Conservation (phyloP, 2,888 invertebrate species). For the Griposia aprilina region DNA sequence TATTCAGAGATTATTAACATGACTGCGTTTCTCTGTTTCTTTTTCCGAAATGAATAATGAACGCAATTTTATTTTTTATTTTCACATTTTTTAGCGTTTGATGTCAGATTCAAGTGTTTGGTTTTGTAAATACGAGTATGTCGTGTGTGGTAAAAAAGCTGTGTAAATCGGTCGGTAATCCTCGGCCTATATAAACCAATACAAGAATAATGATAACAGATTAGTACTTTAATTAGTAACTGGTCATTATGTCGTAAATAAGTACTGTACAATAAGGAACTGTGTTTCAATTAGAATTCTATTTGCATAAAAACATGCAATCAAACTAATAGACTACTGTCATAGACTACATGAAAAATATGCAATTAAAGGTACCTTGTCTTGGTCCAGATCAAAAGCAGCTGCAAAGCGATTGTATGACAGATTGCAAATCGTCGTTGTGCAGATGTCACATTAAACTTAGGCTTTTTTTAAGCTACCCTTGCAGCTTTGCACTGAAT, state of each 20-base stretch:
- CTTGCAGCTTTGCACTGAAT: not conserved
- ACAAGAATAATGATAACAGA: not conserved
- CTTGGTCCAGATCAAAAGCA: not conserved
- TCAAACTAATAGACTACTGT: not conserved
- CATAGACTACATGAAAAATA: not conserved
- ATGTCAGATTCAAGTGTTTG: not conserved
- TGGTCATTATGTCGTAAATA: conserved; percentile 2
- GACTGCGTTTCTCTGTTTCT: not conserved
- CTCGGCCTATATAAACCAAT: not conserved
- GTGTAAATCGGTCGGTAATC: not conserved
- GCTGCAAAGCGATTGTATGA: not conserved
- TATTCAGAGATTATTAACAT: not conserved
- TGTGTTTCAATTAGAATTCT: conserved; percentile 18
- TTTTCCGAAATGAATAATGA: not conserved
- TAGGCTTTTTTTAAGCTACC: too few species aligned
- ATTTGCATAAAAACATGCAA: conserved; percentile 38
- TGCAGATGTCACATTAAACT: not conserved
- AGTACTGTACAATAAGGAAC: conserved; percentile 28
- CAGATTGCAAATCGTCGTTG: not conserved
- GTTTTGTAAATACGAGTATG: too few species aligned
- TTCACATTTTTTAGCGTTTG: not conserved
- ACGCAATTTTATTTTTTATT: too few species aligned
- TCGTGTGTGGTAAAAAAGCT: not conserved
- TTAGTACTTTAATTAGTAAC: not conserved
- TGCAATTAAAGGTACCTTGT: not conserved